Evolutionary conservation across 2,888 invertebrate species (phyloP).

Genomic region (Lasioglossum calceatum): DNA sequence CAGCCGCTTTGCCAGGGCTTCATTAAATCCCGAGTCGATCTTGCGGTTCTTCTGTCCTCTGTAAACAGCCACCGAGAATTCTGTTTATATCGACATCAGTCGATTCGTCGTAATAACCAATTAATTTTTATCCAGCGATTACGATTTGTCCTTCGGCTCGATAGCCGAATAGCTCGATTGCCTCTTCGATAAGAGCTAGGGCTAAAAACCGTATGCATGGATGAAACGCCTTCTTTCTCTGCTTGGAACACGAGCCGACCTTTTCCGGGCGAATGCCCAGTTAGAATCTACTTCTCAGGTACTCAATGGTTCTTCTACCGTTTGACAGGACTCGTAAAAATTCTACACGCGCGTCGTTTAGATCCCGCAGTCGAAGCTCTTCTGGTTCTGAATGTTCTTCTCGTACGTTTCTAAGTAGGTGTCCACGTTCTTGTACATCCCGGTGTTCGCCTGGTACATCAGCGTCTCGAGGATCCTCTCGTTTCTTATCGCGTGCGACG

Average conservation of each 20-base stretch:
- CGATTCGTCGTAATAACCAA: background rate
- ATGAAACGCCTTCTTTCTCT: background rate
- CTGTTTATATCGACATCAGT: constrained; percentile 1
- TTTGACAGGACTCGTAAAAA: background rate
- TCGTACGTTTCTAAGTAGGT: constrained; percentile 94
- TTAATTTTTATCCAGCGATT: background rate
- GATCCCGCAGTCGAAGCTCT: constrained; percentile 92
- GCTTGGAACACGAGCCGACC: background rate
- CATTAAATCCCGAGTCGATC: background rate
- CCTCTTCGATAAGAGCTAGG: background rate
- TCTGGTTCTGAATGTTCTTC: constrained; percentile 94
- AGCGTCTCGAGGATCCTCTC: constrained; percentile 96
- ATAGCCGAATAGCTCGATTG: too few species aligned
- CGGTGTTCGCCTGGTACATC: constrained; percentile 96
- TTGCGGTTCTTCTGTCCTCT: background rate
- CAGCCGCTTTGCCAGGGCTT: background rate
- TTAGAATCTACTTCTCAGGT: constrained; percentile 40
- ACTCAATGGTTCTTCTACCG: constrained; percentile 23
- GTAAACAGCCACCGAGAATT: background rate
- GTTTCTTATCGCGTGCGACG: constrained; percentile 96
- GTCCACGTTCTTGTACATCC: constrained; percentile 96
- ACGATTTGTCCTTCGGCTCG: background rate
- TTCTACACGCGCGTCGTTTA: constrained; percentile 77
- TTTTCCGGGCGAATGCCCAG: background rate
- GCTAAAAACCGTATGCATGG: background rate